A percentile compares a stretch with the other conserved stretches of the same genome.
Conservation (phyloP, 2,888 invertebrate species). For the Drosophila testacea region DNA sequence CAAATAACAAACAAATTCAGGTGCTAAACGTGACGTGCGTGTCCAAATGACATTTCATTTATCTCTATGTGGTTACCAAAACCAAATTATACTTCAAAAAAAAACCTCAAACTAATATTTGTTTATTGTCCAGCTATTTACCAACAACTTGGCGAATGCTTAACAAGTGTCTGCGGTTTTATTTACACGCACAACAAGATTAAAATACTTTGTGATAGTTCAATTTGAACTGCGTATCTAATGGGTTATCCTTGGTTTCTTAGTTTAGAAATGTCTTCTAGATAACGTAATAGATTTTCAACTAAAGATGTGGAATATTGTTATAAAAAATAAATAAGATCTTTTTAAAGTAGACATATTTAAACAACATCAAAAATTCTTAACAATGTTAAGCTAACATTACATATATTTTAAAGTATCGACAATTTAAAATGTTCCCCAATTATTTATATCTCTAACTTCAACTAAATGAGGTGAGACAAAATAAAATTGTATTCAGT, state of each 20-base stretch:
- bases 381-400: no score
- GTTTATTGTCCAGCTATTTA: conserved; percentile 49
- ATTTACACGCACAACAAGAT: conserved; percentile 34
- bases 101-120: conserved; percentile 49
- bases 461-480: no score
- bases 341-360: no score
- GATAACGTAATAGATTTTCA: conserved; percentile 1
- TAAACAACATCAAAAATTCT: no score
- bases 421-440: no score
- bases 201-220: conserved; percentile 24
- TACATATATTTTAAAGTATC: no score
- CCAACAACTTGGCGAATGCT: conserved; percentile 58
- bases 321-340: no score
- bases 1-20: conserved; percentile 60
- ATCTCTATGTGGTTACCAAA: conserved; percentile 43
- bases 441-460: no score
- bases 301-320: no score
- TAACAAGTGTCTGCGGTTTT: conserved; percentile 66
- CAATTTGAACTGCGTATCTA: conserved; percentile 16
- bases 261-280: not conserved
- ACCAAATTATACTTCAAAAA: conserved; percentile 1
- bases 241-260: conserved; percentile 16
- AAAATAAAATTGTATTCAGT: no score
- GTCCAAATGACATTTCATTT: conserved; percentile 70
- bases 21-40: conserved; percentile 72